Conservation (phyloP, 1,140 invertebrate genomes). For the Periplaneta americana region DNA sequence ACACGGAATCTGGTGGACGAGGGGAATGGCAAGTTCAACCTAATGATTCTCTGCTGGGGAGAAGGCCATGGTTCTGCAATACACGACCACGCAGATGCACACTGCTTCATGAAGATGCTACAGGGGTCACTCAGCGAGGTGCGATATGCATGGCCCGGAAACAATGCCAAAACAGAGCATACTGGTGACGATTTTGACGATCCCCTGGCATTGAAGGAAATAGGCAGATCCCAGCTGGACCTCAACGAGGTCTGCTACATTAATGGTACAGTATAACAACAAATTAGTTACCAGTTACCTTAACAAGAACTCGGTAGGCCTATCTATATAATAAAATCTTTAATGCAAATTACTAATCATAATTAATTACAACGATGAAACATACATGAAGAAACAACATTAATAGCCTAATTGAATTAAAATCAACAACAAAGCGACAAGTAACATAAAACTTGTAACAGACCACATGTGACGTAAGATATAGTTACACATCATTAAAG, state of each 20-base stretch:
- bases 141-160: constrained; percentile 65
- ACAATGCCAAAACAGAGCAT: constrained; percentile 36
- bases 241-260: constrained; percentile 89
- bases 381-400: too few species aligned
- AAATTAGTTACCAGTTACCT: too few species aligned
- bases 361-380: too few species aligned
- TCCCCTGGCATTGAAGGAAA: constrained; percentile 44
- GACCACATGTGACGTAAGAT: too few species aligned
- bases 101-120: constrained; percentile 95
- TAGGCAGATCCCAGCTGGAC: constrained; percentile 53
- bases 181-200: constrained; percentile 32
- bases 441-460: too few species aligned
- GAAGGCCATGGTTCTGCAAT: constrained; percentile 92
- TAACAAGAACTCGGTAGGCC: too few species aligned
- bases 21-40: constrained; percentile 96
- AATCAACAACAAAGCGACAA: too few species aligned
- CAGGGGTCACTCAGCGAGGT: constrained; percentile 67
- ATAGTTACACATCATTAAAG: too few species aligned
- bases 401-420: too few species aligned
- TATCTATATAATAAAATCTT: too few species aligned
- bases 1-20: constrained; percentile 90
- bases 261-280: constrained; percentile 90
- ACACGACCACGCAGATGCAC: constrained; percentile 93
- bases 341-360: too few species aligned
- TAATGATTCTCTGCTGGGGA: constrained; percentile 96